Conservation (phyloP, 2,113 vertebrate species). For the Phoenicopterus ruber region DNA sequence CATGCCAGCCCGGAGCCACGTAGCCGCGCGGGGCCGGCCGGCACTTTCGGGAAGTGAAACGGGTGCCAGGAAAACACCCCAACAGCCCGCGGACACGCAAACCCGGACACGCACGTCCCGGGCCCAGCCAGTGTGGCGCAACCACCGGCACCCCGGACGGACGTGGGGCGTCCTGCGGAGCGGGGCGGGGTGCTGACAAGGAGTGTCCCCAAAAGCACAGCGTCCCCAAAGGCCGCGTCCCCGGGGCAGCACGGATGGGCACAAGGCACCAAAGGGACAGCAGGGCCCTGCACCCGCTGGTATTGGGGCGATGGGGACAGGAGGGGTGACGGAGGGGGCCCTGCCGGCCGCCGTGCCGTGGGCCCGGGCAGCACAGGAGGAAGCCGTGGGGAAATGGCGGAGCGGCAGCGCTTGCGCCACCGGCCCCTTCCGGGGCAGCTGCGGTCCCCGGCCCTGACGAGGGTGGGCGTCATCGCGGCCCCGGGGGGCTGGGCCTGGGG, state of each 20-base stretch:
- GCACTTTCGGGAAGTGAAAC: conserved; percentile 11
- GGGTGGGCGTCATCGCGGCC: neutral
- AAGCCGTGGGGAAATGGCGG: neutral
- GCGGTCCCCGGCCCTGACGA: fast-evolving
- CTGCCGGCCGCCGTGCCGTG: fast-evolving
- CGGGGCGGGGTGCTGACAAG: fast-evolving
- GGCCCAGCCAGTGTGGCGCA: neutral
- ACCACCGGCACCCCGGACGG: fast-evolving
- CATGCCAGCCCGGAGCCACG: fast-evolving
- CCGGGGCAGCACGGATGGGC: fast-evolving
- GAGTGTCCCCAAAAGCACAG: neutral
- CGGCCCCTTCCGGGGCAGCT: fast-evolving
- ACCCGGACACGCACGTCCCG: neutral
- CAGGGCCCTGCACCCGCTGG: no score
- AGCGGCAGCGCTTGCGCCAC: neutral
- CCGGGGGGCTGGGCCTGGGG: no score
- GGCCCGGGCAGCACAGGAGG: neutral
- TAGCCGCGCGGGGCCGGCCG: fast-evolving
- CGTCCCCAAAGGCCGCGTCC: neutral
- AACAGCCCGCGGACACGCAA: neutral
- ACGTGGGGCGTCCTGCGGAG: fast-evolving
- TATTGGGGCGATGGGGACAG: neutral
- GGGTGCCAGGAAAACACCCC: neutral
- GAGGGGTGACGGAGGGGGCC: neutral
- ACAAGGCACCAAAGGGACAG: fast-evolving